These are phyloP conservation scores for Craterocephalus amniculus DNA, from an alignment of 2,797 vertebrate species.

Conservation along the genomic window DNA sequence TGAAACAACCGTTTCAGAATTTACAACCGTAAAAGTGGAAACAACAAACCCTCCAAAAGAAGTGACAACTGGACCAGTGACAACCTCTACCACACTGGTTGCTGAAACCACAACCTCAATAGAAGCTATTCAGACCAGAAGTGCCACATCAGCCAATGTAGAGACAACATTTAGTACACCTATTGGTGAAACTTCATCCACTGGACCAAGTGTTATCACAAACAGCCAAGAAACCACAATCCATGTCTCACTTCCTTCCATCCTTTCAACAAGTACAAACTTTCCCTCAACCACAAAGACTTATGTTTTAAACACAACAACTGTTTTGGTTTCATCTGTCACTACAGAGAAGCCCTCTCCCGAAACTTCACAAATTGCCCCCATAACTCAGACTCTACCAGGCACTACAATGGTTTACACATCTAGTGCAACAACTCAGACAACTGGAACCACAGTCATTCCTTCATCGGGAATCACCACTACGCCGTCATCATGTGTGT, in stretches of 20 bases:
- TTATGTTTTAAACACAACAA: background rate
- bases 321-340: background rate
- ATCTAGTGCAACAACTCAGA: fast-evolving
- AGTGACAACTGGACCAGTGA: too few species aligned
- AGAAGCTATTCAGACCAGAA: background rate
- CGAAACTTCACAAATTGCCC: slow-evolving; percentile 23
- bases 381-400: slow-evolving; percentile 59
- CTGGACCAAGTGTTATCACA: background rate
- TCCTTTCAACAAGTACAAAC: background rate
- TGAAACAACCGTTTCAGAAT: too few species aligned
- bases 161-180: too few species aligned
- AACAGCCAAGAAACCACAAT: background rate
- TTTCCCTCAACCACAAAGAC: background rate
- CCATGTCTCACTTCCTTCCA: background rate
- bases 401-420: slow-evolving; percentile 1
- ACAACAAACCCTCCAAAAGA: too few species aligned
- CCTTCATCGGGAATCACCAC: background rate
- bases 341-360: background rate
- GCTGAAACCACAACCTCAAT: background rate
- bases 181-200: background rate
- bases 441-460: background rate
- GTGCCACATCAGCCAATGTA: background rate
- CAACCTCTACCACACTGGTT: background rate
- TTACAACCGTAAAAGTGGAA: too few species aligned
- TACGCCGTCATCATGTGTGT: slow-evolving; percentile 56